Evolutionary conservation across 1,140 invertebrate genomes (phyloP).

Genomic region (Drosophila bocki): DNA sequence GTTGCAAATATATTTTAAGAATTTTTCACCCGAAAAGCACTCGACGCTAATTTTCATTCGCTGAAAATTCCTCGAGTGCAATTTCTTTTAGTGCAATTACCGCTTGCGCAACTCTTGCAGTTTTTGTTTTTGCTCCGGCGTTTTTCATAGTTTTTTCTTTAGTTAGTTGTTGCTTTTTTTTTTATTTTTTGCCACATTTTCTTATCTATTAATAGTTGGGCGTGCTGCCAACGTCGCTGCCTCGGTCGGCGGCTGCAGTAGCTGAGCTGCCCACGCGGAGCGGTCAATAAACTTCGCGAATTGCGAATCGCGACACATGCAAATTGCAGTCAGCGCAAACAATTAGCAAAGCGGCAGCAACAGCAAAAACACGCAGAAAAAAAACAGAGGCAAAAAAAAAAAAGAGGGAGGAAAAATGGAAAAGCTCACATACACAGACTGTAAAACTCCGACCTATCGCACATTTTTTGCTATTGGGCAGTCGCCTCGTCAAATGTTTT

Average conservation of each 20-base stretch:
- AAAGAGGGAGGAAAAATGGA: slow-evolving; percentile 14
- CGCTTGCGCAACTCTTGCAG: slow-evolving; percentile 34
- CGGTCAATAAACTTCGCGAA: slow-evolving; percentile 76
- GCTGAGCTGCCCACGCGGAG: slow-evolving; percentile 69
- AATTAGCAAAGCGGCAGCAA: slow-evolving; percentile 39
- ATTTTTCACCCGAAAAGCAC: slow-evolving; percentile 21
- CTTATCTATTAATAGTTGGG: slow-evolving; percentile 82
- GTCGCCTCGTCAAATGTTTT: slow-evolving; percentile 54
- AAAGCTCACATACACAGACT: slow-evolving; percentile 35
- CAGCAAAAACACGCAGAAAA: slow-evolving; percentile 59
- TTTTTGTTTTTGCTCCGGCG: slow-evolving; percentile 16
- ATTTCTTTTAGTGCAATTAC: slow-evolving; percentile 38
- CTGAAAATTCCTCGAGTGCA: slow-evolving; percentile 13
- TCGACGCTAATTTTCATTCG: slow-evolving; percentile 9
- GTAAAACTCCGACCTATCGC: slow-evolving; percentile 76
- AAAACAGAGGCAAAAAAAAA: slow-evolving; percentile 45
- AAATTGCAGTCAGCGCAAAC: slow-evolving; percentile 70
- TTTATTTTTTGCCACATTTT: slow-evolving; percentile 72
- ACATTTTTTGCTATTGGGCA: slow-evolving; percentile 77
- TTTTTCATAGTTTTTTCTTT: slow-evolving; percentile 27
- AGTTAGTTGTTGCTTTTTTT: slow-evolving; percentile 46
- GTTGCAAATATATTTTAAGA: slow-evolving; percentile 17
- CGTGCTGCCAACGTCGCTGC: slow-evolving; percentile 46
- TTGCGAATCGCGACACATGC: slow-evolving; percentile 72
- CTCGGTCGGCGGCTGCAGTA: slow-evolving; percentile 4